phyloP scores from a whole-genome alignment of 2,113 vertebrate genomes.

The Larimichthys polyactis region DNA sequence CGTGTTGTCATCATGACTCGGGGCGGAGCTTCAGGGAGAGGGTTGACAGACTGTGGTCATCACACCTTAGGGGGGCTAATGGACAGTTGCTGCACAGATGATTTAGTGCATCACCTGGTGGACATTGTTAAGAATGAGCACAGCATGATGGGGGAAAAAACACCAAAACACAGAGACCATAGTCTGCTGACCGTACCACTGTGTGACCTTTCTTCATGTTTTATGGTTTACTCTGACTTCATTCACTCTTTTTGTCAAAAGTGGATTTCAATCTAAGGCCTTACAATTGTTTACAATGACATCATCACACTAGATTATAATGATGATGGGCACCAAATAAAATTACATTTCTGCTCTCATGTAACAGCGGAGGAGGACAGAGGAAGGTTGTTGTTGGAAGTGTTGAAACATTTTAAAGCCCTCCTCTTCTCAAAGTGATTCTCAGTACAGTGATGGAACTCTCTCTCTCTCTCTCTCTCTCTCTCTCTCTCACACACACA shows the following conservation, averaged over 20 bases:
- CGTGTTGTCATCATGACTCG: slow-evolving; percentile 18
- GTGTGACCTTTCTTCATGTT: neutral
- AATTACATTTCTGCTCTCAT: neutral
- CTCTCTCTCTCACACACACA: no score
- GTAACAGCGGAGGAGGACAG: neutral
- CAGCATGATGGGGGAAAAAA: slow-evolving; percentile 1
- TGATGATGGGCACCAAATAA: neutral
- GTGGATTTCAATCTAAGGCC: neutral
- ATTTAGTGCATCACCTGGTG: slow-evolving; percentile 83
- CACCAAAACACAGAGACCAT: neutral
- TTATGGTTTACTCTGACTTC: neutral
- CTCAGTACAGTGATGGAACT: slow-evolving; percentile 47
- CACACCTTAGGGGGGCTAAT: slow-evolving; percentile 39
- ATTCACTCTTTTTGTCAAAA: neutral
- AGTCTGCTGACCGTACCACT: neutral
- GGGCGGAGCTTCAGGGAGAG: slow-evolving; percentile 18
- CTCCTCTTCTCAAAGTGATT: slow-evolving; percentile 63
- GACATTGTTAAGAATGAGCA: slow-evolving; percentile 67
- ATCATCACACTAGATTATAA: neutral
- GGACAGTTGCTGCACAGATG: slow-evolving; percentile 54
- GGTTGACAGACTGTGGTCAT: slow-evolving; percentile 46
- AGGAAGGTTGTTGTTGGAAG: slow-evolving; percentile 4
- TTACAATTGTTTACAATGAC: slow-evolving; percentile 2
- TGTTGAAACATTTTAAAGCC: slow-evolving; percentile 33
- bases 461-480: neutral